These are phyloP conservation scores for Spodoptera litura DNA, from an alignment of 1,140 invertebrate genomes.

Conservation along the genomic window DNA sequence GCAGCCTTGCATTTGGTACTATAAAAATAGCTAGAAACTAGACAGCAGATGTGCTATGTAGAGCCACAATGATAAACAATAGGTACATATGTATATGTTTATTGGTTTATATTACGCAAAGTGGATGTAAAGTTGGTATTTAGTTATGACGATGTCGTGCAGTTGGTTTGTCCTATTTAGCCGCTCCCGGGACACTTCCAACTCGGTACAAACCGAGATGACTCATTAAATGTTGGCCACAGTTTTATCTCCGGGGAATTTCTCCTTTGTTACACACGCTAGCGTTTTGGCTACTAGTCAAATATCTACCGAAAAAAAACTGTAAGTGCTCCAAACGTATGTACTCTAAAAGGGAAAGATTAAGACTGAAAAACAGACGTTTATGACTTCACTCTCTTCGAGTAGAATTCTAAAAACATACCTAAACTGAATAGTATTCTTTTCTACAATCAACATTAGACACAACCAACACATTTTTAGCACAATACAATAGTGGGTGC, in stretches of 20 bases:
- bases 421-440: neutral
- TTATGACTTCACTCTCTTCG: neutral
- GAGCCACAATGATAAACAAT: neutral
- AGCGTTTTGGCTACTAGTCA: conserved; percentile 53
- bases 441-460: neutral
- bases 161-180: conserved; percentile 33
- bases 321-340: conserved; percentile 26
- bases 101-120: neutral
- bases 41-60: neutral
- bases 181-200: conserved; percentile 26
- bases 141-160: conserved; percentile 32
- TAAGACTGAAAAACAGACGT: neutral
- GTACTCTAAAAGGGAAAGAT: conserved; percentile 48
- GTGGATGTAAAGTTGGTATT: conserved; percentile 17
- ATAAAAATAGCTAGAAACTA: conserved; percentile 29
- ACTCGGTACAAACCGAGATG: conserved; percentile 46
- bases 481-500: too few species aligned
- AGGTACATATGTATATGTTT: neutral
- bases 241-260: conserved; percentile 55
- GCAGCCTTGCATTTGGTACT: conserved; percentile 19
- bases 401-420: neutral
- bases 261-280: conserved; percentile 54
- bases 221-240: conserved; percentile 53
- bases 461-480: neutral
- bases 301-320: conserved; percentile 51